Evolutionary conservation across 2,113 vertebrate genomes (phyloP), one percentile per base, ranked within the genome.

Genomic region (Genyomyrus donnyi): DNA sequence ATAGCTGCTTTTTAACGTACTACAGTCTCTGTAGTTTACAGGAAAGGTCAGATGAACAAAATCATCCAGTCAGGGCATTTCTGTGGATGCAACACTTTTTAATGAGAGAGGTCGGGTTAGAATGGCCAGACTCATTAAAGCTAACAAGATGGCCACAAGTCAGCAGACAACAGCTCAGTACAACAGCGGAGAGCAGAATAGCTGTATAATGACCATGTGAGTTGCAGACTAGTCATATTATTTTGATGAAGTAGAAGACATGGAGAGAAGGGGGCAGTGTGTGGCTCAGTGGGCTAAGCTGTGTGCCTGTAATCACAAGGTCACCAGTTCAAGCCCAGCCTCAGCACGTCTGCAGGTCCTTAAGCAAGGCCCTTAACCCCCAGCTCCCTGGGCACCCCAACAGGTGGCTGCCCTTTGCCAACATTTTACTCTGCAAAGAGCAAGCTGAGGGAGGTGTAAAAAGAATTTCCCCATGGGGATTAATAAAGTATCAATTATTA

Each of bases 311-410:
- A 42, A 42, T 42, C 39, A 4, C 39, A 42, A 42, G 39, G 39
- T 42, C 3, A 0, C 39, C 0, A 0, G 3, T 42, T 42, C 39
- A 42, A 42, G 39, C 39, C 39, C 0, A 42, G 39, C 3, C 39
- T 42, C 3, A 42, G 0, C 39, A 42, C 2, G 0, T 42, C 3
- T 42, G 39, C 3, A 0, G 39, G 3, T 42, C 39, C 39, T 42
- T 42, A 3, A 42, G 39, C 39, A 42, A 42, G 39, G 39, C 39
- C 39, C 39, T 42, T 42, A 4, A 42, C 39, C 39, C 39, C 39
- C 39, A 42, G 3, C 39, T 42, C 0, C 39, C 39, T 42, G 3
- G 39, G 39, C 0, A 3, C 39, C 39, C 39, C 39, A 42, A 42
- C 39, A 42, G 39, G 39, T 42, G 39, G 39, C 39, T 42, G 39